Percentiles rank a stretch among this genome's conserved stretches.
phyloP scores from a whole-genome alignment of 2,888 invertebrate species.

The Pyralis farinalis region DNA sequence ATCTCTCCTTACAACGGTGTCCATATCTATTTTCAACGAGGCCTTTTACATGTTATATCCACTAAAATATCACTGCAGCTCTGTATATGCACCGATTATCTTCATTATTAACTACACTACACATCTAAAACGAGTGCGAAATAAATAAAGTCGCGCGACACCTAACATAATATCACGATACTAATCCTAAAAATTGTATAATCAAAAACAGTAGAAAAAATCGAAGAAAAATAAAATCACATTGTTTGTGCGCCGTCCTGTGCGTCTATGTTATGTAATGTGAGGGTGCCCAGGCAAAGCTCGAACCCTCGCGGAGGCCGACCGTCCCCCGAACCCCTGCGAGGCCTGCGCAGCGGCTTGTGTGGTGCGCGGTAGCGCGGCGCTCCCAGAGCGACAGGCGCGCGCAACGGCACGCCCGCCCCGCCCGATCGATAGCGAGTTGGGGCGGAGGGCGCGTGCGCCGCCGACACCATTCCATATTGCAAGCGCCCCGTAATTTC shows the following conservation, averaged over 20 bases:
- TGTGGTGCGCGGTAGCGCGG: slow-evolving; percentile 34
- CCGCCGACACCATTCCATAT: slow-evolving; percentile 13
- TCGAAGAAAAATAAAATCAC: slow-evolving; percentile 74
- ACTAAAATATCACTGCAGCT: slow-evolving; percentile 45
- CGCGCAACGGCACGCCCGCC: slow-evolving; percentile 13
- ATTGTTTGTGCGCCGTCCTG: slow-evolving; percentile 80
- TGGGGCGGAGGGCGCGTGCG: slow-evolving; percentile 13
- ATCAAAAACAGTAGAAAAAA: slow-evolving; percentile 73
- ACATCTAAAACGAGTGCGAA: slow-evolving; percentile 53
- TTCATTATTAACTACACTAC: slow-evolving; percentile 45
- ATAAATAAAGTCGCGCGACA: slow-evolving; percentile 56
- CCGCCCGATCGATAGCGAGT: slow-evolving; percentile 15
- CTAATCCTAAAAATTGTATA: slow-evolving; percentile 76
- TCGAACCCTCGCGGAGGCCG: slow-evolving; percentile 38
- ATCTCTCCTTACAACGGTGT: slow-evolving; percentile 18
- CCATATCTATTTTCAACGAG: slow-evolving; percentile 14
- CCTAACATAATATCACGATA: slow-evolving; percentile 66
- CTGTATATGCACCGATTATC: slow-evolving; percentile 25
- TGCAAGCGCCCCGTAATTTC: slow-evolving; percentile 6
- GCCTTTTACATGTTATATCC: slow-evolving; percentile 20
- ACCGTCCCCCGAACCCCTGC: slow-evolving; percentile 31
- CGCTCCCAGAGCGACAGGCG: slow-evolving; percentile 17
- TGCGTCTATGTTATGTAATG: slow-evolving; percentile 79
- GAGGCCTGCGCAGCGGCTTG: slow-evolving; percentile 22
- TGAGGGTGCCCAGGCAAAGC: slow-evolving; percentile 59